Evolutionary conservation across 2,113 vertebrate genomes (phyloP).

Genomic region (Oostethus manadensis): DNA sequence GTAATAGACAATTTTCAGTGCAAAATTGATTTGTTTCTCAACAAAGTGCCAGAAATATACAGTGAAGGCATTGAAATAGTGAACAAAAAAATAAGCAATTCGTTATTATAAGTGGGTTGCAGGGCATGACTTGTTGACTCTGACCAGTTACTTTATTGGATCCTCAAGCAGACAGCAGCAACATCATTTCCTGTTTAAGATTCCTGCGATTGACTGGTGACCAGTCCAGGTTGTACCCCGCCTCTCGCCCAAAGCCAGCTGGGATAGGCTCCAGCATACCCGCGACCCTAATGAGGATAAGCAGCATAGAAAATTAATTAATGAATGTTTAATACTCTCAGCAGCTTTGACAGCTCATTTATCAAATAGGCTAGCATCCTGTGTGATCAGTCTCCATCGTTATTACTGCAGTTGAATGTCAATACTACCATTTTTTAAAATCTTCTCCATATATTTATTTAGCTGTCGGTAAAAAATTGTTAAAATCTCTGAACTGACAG

Average conservation of each 20-base stretch:
- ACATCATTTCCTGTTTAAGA: conserved; percentile 41
- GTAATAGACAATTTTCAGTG: conserved; percentile 14
- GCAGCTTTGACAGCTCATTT: conserved; percentile 50
- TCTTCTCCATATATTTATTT: background rate
- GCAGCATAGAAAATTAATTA: too few species aligned
- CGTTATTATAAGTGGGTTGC: conserved; percentile 8
- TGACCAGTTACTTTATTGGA: conserved; percentile 12
- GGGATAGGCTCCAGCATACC: too few species aligned
- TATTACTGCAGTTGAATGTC: conserved; percentile 25
- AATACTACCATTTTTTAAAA: conserved; percentile 11
- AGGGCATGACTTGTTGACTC: conserved; percentile 18
- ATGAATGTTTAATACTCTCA: too few species aligned
- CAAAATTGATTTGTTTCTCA: conserved; percentile 18
- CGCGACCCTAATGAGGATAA: too few species aligned
- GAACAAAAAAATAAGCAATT: conserved; percentile 12
- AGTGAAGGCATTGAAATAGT: conserved; percentile 10
- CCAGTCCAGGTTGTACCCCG: too few species aligned
- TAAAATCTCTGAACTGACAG: conserved; percentile 11
- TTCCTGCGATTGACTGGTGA: conserved; percentile 9
- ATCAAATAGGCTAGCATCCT: conserved; percentile 24
- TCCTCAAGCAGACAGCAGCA: conserved; percentile 21
- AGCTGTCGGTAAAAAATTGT: background rate
- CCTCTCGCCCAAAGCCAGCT: too few species aligned
- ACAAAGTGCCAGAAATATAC: background rate
- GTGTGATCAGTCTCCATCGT: conserved; percentile 15